phyloP scores from a whole-genome alignment of 1,140 invertebrate genomes.

The Listronotus oregonensis region DNA sequence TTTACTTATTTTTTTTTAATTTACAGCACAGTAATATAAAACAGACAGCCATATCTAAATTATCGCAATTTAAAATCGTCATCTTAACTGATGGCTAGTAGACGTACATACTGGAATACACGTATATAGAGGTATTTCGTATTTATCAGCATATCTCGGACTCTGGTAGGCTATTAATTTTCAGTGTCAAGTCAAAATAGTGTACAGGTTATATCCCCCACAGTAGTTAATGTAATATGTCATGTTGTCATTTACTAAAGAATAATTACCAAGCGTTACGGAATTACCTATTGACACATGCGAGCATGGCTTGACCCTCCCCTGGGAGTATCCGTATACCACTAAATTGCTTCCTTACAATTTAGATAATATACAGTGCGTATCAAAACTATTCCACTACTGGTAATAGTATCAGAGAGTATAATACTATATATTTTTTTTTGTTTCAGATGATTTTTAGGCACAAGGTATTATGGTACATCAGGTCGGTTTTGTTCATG shows the following conservation, averaged over 20 bases:
- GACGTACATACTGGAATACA: slow-evolving; percentile 2
- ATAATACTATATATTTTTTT: no score
- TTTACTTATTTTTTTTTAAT: no score
- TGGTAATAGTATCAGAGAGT: no score
- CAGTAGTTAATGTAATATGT: slow-evolving; percentile 42
- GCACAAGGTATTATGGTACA: no score
- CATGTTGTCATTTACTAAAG: slow-evolving; percentile 36
- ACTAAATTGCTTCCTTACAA: slow-evolving; percentile 25
- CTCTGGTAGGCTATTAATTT: slow-evolving; percentile 38
- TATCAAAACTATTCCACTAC: no score
- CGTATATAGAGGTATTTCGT: slow-evolving; percentile 12
- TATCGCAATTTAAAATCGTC: slow-evolving; percentile 1
- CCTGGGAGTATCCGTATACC: slow-evolving; percentile 10
- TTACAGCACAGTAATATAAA: no score
- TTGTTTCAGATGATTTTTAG: no score
- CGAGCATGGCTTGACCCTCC: slow-evolving; percentile 17
- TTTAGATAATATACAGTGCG: neutral
- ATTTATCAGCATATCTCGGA: slow-evolving; percentile 27
- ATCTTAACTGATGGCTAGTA: slow-evolving; percentile 20
- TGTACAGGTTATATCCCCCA: slow-evolving; percentile 38
- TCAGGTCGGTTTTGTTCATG: no score
- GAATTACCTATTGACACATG: slow-evolving; percentile 35
- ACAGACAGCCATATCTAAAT: neutral
- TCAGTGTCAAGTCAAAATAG: slow-evolving; percentile 40
- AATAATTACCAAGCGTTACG: slow-evolving; percentile 28